Conservation (phyloP, 2,113 vertebrate species). For the Poecilia latipinna region DNA sequence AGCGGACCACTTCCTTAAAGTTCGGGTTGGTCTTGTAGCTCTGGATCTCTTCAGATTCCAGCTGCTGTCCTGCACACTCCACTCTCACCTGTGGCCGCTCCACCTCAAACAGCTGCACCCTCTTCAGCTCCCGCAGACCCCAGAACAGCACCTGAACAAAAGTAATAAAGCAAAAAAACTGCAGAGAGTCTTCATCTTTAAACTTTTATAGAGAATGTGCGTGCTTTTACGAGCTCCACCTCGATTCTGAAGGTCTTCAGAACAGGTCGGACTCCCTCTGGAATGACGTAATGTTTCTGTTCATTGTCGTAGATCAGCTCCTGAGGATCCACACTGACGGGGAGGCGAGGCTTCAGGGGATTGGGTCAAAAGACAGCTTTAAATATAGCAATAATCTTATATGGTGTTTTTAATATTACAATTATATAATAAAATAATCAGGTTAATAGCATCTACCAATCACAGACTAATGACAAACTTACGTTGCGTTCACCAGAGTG, state of each 20-base stretch:
- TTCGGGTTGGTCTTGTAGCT: constrained; percentile 86
- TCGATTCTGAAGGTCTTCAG: constrained; percentile 92
- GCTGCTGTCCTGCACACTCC: constrained; percentile 87
- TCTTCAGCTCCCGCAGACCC: constrained; percentile 89
- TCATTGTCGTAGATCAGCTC: constrained; percentile 78
- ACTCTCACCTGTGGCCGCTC: constrained; percentile 88
- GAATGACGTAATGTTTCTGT: constrained; percentile 82
- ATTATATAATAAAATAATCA: background rate
- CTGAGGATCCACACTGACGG: constrained; percentile 84
- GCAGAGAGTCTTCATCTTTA: background rate
- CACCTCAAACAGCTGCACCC: constrained; percentile 91
- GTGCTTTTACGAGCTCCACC: constrained; percentile 59
- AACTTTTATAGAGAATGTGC: background rate
- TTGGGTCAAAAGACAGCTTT: background rate
- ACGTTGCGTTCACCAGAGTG: too few species aligned
- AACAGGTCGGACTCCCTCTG: constrained; percentile 84
- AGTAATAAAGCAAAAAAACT: background rate
- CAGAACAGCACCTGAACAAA: constrained; percentile 89
- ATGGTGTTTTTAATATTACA: background rate
- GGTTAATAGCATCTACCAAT: background rate
- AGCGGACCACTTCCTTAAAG: constrained; percentile 88
- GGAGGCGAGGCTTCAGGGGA: constrained; percentile 82
- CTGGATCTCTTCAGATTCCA: constrained; percentile 90
- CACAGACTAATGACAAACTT: too few species aligned
- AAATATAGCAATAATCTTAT: background rate